phyloP scores from a whole-genome alignment of 2,113 vertebrate species.

The Ptychochromis oligacanthus region DNA sequence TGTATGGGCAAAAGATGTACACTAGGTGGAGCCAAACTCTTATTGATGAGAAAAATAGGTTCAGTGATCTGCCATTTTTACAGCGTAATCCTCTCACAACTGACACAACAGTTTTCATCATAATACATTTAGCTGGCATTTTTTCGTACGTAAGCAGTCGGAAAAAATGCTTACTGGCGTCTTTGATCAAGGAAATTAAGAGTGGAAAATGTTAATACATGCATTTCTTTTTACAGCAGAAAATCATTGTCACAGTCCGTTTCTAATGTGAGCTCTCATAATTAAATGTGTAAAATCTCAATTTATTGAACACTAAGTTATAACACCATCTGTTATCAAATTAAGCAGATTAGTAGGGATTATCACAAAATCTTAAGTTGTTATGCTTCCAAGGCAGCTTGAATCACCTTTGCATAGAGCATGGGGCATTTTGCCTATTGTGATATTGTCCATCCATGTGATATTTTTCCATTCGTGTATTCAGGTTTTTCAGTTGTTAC shows the following conservation, averaged over 20 bases:
- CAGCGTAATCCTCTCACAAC: neutral
- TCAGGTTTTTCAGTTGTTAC: neutral
- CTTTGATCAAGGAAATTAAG: neutral
- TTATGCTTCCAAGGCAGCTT: neutral
- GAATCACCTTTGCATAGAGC: neutral
- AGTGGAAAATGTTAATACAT: neutral
- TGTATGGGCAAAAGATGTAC: neutral
- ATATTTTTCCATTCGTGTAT: neutral
- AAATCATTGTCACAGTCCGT: neutral
- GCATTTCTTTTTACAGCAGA: neutral
- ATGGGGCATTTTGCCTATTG: neutral
- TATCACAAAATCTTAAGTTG: neutral
- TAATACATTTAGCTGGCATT: neutral
- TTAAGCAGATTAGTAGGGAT: neutral
- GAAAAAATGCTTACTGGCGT: neutral
- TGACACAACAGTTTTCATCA: neutral
- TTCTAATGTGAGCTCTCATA: neutral
- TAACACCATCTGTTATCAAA: neutral
- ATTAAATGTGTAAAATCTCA: neutral
- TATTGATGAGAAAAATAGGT: neutral
- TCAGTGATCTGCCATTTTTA: neutral
- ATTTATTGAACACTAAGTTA: too few species aligned
- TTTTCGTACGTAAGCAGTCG: neutral
- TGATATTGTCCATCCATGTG: neutral
- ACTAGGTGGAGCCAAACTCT: constrained; percentile 56